phyloP scores from a whole-genome alignment of 2,113 vertebrate genomes.

The Semnornis frantzii region DNA sequence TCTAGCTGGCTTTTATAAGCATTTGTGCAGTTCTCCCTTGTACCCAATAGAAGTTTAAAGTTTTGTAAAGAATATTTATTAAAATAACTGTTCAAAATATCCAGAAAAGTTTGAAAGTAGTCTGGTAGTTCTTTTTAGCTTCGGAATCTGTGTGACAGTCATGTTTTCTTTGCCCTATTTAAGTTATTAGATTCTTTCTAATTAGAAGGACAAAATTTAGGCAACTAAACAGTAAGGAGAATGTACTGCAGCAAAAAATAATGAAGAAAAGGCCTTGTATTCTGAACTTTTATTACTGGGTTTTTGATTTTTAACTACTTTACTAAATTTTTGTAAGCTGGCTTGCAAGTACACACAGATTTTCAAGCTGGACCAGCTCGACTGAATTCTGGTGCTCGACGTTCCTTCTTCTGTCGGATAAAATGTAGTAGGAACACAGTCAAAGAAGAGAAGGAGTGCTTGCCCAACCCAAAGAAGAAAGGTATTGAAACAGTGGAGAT shows the following conservation, averaged over 20 bases:
- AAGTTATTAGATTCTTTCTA: background rate
- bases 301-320: constrained; percentile 4
- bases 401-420: constrained; percentile 92
- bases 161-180: background rate
- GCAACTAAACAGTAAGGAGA: background rate
- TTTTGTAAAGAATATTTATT: background rate
- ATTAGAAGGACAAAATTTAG: background rate
- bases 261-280: background rate
- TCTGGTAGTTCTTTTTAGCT: background rate
- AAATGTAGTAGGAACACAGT: constrained; percentile 82
- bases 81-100: background rate
- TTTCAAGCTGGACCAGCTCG: constrained; percentile 80
- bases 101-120: background rate
- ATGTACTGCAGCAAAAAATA: background rate
- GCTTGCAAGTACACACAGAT: constrained; percentile 88
- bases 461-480: constrained; percentile 86
- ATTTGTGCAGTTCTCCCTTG: background rate
- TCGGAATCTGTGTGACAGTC: background rate
- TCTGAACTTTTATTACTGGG: background rate
- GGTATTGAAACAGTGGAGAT: constrained; percentile 64
- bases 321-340: constrained; percentile 73
- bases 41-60: background rate
- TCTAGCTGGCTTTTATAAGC: constrained; percentile 9
- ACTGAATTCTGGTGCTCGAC: constrained; percentile 86
- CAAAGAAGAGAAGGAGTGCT: constrained; percentile 84